These are phyloP conservation scores for Cyprinella venusta DNA, from an alignment of 2,797 vertebrate species.

Conservation along the genomic window DNA sequence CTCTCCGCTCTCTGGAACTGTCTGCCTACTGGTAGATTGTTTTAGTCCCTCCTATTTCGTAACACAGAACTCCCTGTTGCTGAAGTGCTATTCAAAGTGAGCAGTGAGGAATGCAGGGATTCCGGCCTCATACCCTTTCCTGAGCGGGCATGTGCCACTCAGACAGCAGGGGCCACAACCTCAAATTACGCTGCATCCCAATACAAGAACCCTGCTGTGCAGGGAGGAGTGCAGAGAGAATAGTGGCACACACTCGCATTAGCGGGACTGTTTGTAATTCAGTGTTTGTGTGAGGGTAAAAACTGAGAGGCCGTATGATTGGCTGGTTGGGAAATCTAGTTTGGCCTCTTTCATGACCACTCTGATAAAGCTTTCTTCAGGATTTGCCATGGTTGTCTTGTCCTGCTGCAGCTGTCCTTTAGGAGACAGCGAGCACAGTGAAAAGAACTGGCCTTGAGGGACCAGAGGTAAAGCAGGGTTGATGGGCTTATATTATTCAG, in stretches of 20 bases:
- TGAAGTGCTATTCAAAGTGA: constrained; percentile 46
- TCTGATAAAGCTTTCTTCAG: constrained; percentile 68
- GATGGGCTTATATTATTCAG: constrained; percentile 63
- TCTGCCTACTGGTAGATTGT: background rate
- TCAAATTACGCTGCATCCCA: constrained; percentile 62
- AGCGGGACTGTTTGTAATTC: constrained; percentile 56
- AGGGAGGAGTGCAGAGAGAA: constrained; percentile 53
- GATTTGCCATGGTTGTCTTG: constrained; percentile 69
- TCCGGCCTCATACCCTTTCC: constrained; percentile 58
- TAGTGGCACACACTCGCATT: constrained; percentile 63
- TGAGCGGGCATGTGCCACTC: constrained; percentile 63
- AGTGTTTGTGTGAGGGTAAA: constrained; percentile 55
- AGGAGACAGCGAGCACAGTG: constrained; percentile 50
- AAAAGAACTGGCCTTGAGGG: constrained; percentile 63
- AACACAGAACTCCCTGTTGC: constrained; percentile 28
- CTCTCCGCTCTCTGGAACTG: background rate
- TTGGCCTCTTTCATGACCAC: constrained; percentile 65
- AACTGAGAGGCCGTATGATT: constrained; percentile 63
- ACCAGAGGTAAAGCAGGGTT: constrained; percentile 61
- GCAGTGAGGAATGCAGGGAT: constrained; percentile 51
- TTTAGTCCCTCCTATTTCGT: constrained; percentile 6
- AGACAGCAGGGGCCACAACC: constrained; percentile 62
- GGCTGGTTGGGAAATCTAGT: constrained; percentile 66
- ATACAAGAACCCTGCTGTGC: constrained; percentile 63
- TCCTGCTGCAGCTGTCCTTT: constrained; percentile 69